Base-by-base conservation (phyloP, 2,888 invertebrate species). In the Cabera pusaria region DNA sequence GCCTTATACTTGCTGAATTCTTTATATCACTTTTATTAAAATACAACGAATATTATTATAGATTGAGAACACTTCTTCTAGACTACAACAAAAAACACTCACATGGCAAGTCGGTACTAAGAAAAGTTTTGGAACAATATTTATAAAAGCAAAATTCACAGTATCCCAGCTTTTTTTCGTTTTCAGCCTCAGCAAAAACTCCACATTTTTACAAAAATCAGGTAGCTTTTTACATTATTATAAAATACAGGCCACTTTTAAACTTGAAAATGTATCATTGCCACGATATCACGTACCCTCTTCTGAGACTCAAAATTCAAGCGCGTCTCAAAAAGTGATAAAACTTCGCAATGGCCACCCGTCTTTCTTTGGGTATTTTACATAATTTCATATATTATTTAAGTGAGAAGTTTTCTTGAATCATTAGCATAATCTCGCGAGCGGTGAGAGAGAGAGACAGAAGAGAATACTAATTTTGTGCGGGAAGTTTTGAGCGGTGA, bases 331-430 rank as follows among this genome's bases (percentile, higher is more conserved):
- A 43, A 62, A 59, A 61, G 66, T 60, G 48, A 55, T 60, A 55
- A 51, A 64, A 64, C 60, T 64, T 59, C 44, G 36, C 35, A 51
- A 56, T 55, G 44, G 52, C 56, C 56, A 55, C 49, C 35, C 41
- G 41, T 49, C 49, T 47, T 54, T 55, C 52, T 51, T 41, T 46
- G 44, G 41, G 49, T 49, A 57, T 63, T 72, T 68, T 66, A 61
- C 68, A 72, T 72, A 72, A 72, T 68, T 73, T 64, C 70, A 71
- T 69, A 71, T 70, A 71, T 71, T 71, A 67, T 71, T 69, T 68
- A 73, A 69, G 66, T 70, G 58, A 54, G 48, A 68, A 71, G 55
- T 70, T 66, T 42, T 37, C 37, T 42, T 29, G 38, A 49, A 38
- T 50, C 45, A 56, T 71, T 70, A 65, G 56, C 71, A 72, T 73